Evolutionary conservation across 2,797 vertebrate species (phyloP).

Genomic region (Scolopax rusticola): DNA sequence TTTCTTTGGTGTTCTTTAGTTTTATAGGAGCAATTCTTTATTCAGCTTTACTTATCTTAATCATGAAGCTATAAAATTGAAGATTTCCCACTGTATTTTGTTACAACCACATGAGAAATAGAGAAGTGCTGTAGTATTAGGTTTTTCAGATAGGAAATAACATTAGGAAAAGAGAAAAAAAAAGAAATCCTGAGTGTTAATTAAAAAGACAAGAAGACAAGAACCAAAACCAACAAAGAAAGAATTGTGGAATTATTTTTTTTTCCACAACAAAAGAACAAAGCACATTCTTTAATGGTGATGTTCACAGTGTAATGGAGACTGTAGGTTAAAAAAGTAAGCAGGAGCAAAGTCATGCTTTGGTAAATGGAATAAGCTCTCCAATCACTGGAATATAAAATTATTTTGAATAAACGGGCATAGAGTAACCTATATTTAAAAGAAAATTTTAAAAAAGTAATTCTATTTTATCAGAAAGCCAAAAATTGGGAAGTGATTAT

Average conservation of each 20-base stretch:
- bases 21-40: neutral
- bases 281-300: neutral
- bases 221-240: neutral
- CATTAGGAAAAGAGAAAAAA: neutral
- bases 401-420: neutral
- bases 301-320: neutral
- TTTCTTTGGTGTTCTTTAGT: neutral
- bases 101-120: neutral
- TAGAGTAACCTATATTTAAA: neutral
- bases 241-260: neutral
- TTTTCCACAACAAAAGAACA: neutral
- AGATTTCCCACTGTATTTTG: slow-evolving; percentile 21
- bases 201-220: neutral
- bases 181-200: neutral
- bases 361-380: neutral
- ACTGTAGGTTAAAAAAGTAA: neutral
- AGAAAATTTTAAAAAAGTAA: too few species aligned
- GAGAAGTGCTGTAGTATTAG: neutral
- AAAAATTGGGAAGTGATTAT: neutral
- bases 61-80: slow-evolving; percentile 6
- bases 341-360: neutral
- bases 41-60: slow-evolving; percentile 23
- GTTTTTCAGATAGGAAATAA: neutral
- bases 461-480: neutral
- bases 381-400: neutral